phyloP scores from a whole-genome alignment of 2,113 vertebrate genomes.

The Microcebus ravelobensis region DNA sequence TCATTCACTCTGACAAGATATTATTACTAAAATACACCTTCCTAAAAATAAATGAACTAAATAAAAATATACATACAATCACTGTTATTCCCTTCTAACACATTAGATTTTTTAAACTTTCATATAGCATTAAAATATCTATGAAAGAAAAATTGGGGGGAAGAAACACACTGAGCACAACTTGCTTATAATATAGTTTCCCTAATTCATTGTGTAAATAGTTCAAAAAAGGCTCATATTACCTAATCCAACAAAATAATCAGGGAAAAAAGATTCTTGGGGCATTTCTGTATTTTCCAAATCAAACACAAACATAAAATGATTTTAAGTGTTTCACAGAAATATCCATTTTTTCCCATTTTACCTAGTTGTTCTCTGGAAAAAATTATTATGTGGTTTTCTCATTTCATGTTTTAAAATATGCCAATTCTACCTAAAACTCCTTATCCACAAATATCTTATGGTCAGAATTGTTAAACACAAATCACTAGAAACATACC shows the following conservation, averaged over 20 bases:
- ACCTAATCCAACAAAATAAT: slow-evolving; percentile 72
- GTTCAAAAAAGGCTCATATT: slow-evolving; percentile 63
- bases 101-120: slow-evolving; percentile 57
- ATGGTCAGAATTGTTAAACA: neutral
- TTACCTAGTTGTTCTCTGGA: neutral
- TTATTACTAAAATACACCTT: slow-evolving; percentile 51
- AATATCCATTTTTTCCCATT: slow-evolving; percentile 26
- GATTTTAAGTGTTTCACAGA: slow-evolving; percentile 5
- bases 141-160: slow-evolving; percentile 71
- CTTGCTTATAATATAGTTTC: slow-evolving; percentile 56
- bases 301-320: slow-evolving; percentile 48
- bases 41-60: slow-evolving; percentile 58
- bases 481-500: neutral
- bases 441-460: slow-evolving; percentile 34
- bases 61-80: slow-evolving; percentile 41
- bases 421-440: slow-evolving; percentile 28
- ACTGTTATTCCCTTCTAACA: slow-evolving; percentile 59
- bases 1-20: slow-evolving; percentile 1
- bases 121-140: slow-evolving; percentile 76
- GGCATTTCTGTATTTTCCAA: slow-evolving; percentile 17
- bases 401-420: neutral
- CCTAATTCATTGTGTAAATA: slow-evolving; percentile 64
- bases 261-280: slow-evolving; percentile 44
- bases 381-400: neutral
- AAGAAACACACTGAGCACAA: slow-evolving; percentile 75